Conservation (phyloP, 2,113 vertebrate species). For the Hyaena hyaena region DNA sequence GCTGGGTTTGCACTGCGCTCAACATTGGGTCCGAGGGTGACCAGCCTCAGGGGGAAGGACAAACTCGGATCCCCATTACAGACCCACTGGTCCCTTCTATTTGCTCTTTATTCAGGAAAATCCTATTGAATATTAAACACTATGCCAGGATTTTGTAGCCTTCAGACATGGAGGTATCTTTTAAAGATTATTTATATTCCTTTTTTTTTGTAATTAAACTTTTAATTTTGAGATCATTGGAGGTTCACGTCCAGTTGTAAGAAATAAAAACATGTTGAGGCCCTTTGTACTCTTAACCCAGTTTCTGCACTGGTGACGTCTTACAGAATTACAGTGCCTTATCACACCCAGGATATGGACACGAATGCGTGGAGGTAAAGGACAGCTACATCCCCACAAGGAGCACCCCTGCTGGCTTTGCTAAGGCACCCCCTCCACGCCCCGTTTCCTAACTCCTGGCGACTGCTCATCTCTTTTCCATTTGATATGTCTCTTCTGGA, state of each 20-base stretch:
- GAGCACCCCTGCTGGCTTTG: neutral
- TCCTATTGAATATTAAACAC: neutral
- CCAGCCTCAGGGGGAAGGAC: neutral
- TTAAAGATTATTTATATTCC: neutral
- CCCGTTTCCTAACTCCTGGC: neutral
- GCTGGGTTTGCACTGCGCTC: neutral
- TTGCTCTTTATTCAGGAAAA: slow-evolving; percentile 22
- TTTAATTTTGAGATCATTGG: neutral
- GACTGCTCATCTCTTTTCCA: neutral
- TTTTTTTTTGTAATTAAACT: neutral
- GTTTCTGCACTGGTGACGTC: neutral
- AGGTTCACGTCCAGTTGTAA: neutral
- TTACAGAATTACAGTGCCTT: neutral
- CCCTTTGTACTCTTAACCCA: neutral
- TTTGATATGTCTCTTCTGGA: neutral
- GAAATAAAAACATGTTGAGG: neutral
- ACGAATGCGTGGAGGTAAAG: neutral
- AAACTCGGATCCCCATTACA: neutral
- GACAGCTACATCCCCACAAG: neutral
- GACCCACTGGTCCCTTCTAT: neutral
- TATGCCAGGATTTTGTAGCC: slow-evolving; percentile 12
- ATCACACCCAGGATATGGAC: neutral
- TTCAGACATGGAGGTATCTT: neutral
- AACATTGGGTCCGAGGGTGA: neutral
- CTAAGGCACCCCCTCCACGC: neutral